Conservation (phyloP, 2,888 invertebrate genomes). For the Habroteleia sp. region DNA sequence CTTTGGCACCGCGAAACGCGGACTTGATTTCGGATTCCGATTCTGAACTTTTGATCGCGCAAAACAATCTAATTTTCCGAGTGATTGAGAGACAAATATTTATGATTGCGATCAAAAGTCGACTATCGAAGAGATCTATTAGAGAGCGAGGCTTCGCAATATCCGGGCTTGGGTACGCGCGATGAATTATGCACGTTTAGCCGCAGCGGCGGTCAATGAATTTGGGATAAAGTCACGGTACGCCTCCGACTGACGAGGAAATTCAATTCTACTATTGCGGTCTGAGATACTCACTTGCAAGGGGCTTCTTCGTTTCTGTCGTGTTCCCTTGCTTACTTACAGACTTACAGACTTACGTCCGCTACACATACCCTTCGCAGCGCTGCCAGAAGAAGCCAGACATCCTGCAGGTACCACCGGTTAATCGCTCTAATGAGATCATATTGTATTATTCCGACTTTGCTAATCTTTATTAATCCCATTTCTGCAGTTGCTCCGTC, state of each 20-base stretch:
- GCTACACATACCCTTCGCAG: conserved; percentile 60
- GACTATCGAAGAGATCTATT: conserved; percentile 20
- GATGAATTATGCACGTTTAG: conserved; percentile 58
- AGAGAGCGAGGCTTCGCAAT: conserved; percentile 27
- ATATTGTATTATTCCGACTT: conserved; percentile 80
- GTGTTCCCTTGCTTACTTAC: conserved; percentile 75
- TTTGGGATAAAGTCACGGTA: conserved; percentile 57
- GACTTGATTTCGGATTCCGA: conserved; percentile 1
- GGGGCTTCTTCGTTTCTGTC: conserved; percentile 73
- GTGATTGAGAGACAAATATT: conserved; percentile 29
- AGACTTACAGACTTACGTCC: conserved; percentile 71
- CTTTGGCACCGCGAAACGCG: no score
- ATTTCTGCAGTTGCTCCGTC: conserved; percentile 71
- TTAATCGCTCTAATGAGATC: conserved; percentile 80
- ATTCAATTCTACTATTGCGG: conserved; percentile 76
- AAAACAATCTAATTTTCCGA: conserved; percentile 19
- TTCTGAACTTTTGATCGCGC: not conserved
- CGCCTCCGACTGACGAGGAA: conserved; percentile 65
- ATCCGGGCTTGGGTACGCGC: conserved; percentile 26
- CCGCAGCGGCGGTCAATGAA: conserved; percentile 41
- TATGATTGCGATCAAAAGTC: conserved; percentile 47
- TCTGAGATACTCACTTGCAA: conserved; percentile 70
- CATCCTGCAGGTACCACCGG: conserved; percentile 75
- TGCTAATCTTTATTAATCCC: conserved; percentile 80
- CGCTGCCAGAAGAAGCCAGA: conserved; percentile 77